A percentile compares a stretch with the other conserved stretches of the same genome.
Evolutionary conservation across 2,797 vertebrate genomes (phyloP).

Genomic region (Xiphophorus birchmanni): DNA sequence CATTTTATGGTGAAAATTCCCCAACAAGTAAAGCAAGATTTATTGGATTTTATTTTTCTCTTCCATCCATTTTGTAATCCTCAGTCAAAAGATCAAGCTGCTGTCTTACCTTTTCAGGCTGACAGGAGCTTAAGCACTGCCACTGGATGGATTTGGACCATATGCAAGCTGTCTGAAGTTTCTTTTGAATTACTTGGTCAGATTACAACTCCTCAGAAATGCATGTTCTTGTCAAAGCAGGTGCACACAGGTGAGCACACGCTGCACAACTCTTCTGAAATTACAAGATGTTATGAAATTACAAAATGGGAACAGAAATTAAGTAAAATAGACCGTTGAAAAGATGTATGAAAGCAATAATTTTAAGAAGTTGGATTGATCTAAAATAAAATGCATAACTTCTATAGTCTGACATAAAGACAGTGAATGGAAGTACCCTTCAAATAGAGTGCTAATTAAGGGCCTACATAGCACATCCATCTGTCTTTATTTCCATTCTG

Average conservation of each 20-base stretch:
- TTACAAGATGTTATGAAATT: not conserved
- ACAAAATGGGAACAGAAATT: slow-evolving; percentile 9
- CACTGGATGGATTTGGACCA: slow-evolving; percentile 57
- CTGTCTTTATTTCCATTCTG: slow-evolving; percentile 29
- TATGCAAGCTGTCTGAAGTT: slow-evolving; percentile 46
- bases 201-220: slow-evolving; percentile 55
- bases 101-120: slow-evolving; percentile 58
- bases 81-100: slow-evolving; percentile 68
- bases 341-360: slow-evolving; percentile 9
- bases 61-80: slow-evolving; percentile 60
- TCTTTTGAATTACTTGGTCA: slow-evolving; percentile 34
- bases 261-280: not conserved
- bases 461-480: slow-evolving; percentile 6
- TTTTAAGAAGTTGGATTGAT: slow-evolving; percentile 16
- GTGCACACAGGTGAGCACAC: not conserved
- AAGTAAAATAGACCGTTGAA: slow-evolving; percentile 1
- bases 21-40: slow-evolving; percentile 36
- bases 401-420: slow-evolving; percentile 21
- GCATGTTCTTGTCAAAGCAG: slow-evolving; percentile 30
- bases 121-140: slow-evolving; percentile 62
- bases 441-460: slow-evolving; percentile 47
- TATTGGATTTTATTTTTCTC: not conserved
- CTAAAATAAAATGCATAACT: slow-evolving; percentile 23
- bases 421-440: slow-evolving; percentile 19
- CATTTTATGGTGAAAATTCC: slow-evolving; percentile 15